Percentiles rank a stretch among this genome's conserved stretches.
Evolutionary conservation across 2,888 invertebrate genomes (phyloP).

Genomic region (Clostera curtula): DNA sequence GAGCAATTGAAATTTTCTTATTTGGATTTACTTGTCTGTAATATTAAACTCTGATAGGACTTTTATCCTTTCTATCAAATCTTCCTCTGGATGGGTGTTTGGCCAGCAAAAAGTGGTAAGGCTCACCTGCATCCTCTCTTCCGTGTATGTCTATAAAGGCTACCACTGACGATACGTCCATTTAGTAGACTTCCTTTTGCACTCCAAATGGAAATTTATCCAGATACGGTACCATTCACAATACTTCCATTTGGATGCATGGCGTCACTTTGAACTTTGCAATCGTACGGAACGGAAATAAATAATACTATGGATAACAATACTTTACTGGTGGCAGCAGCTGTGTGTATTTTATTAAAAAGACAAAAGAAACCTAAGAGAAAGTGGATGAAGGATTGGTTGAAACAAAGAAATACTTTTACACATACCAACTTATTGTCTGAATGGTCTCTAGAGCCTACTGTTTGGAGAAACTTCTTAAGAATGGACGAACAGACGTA

Average conservation of each 20-base stretch:
- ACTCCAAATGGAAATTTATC: too few species aligned
- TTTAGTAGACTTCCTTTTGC: too few species aligned
- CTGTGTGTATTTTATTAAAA: constrained; percentile 4
- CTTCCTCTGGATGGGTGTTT: too few species aligned
- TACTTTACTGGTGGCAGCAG: constrained; percentile 2
- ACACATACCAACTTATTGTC: constrained; percentile 6
- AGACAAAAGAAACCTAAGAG: constrained; percentile 4
- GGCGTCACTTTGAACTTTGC: constrained; percentile 2
- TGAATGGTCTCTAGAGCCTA: constrained; percentile 5
- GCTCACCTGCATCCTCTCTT: too few species aligned
- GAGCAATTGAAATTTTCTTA: too few species aligned
- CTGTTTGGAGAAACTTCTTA: constrained; percentile 5
- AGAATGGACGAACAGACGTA: constrained; percentile 6
- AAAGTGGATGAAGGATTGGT: constrained; percentile 6
- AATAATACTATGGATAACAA: constrained; percentile 4
- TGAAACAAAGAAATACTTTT: constrained; percentile 4
- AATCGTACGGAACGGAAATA: constrained; percentile 5
- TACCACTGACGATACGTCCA: too few species aligned
- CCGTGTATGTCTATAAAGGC: too few species aligned
- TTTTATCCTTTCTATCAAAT: too few species aligned
- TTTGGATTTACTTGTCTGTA: too few species aligned
- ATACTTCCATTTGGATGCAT: neutral
- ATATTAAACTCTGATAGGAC: too few species aligned
- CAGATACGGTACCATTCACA: too few species aligned
- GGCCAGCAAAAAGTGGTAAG: too few species aligned